Base-by-base conservation (phyloP, 2,113 vertebrate species). In the Ochotona curzoniae region DNA sequence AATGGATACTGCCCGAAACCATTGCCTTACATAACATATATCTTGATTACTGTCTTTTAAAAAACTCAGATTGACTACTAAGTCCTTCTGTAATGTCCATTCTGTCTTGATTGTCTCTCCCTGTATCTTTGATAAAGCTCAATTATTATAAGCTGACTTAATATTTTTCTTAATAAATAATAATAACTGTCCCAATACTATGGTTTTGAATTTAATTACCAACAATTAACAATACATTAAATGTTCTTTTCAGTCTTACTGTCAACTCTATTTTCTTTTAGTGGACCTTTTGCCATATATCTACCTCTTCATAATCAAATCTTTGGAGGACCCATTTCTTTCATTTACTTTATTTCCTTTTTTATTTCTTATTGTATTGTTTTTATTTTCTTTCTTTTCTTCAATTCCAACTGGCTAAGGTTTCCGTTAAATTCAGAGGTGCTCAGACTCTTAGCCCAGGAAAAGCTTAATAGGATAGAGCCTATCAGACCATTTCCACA, bases 181-280 rank as follows among this genome's bases (percentile, higher is more conserved):
- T 70, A 89, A 82, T 84, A 49, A 70, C 4, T 2, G 47, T 38
- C 75, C 60, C 81, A 13, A 85, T 21, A 32, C 38, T 73, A 32
- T 89, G 49, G 51, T 47, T 93, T 92, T 84, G 54, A 76, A 78
- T 8, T 35, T 92, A 90, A 82, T 88, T 83, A 70, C 23, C 44
- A 69, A 83, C 28, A 51, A 44, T 57, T n/a, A 76, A 70, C 60
- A 83, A 11, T 47, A 38, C 57, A 78, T 87, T 75, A 10, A 64
- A 32, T 90, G n/a, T 83, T 32, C 47, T 82, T 94, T 88, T 83
- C 38, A 87, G 13, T 78, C 28, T 71, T 70, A 21, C 12, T 57
- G 12, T 47, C n/a, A 83, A 54, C 85, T 90, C 92, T 78, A 69
- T 63, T 26, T 66, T 87, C 54, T 86, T 83, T 44, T 79, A 38